Evolutionary conservation across 2,888 invertebrate species (phyloP).

Genomic region (Amphiduros pacificus): DNA sequence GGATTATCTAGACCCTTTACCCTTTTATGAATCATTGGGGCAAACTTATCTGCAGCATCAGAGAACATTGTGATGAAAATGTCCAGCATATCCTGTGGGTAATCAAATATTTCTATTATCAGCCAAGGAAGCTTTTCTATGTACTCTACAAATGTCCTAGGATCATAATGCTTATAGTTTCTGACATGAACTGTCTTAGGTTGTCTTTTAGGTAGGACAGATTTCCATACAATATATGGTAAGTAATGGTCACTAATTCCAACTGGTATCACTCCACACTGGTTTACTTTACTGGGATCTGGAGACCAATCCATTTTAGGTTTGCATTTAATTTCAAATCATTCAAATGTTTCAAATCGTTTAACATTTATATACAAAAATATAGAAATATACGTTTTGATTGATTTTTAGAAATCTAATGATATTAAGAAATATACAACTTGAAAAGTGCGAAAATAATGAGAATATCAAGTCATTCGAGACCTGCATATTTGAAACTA

Average conservation of each 20-base stretch:
- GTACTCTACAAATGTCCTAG: neutral
- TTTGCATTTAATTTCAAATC: no score
- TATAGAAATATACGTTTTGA: no score
- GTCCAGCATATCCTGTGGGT: slow-evolving; percentile 1
- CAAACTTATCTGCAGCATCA: neutral
- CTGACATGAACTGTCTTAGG: neutral
- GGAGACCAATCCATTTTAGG: no score
- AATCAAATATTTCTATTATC: neutral
- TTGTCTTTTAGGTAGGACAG: neutral
- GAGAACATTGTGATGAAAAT: neutral
- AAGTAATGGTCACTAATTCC: neutral
- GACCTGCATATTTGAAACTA: no score
- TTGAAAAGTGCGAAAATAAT: no score
- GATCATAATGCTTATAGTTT: neutral
- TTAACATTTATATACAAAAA: no score
- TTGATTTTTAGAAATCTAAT: no score
- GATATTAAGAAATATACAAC: no score
- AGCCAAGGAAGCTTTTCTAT: neutral
- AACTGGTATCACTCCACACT: neutral
- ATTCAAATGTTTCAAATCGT: no score
- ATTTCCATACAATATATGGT: neutral
- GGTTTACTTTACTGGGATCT: neutral
- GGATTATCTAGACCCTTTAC: neutral
- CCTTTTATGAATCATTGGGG: slow-evolving; percentile 1
- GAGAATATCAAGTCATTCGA: no score